Evolutionary conservation across 1,140 invertebrate genomes (phyloP).

Genomic region (Heliothis virescens): DNA sequence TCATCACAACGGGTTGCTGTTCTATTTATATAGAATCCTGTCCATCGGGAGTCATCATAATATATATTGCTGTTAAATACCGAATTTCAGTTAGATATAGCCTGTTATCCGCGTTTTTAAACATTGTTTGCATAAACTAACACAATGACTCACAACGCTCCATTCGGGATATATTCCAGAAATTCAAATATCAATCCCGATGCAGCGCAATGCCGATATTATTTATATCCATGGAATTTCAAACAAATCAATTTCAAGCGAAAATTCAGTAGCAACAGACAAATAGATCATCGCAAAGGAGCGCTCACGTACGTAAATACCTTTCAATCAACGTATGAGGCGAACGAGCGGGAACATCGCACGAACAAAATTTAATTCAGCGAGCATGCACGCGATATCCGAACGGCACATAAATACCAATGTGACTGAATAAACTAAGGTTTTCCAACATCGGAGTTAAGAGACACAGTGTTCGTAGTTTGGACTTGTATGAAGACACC

Average conservation of each 20-base stretch:
- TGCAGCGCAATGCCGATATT: slow-evolving; percentile 28
- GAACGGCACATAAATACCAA: slow-evolving; percentile 62
- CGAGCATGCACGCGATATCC: slow-evolving; percentile 59
- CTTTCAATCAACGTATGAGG: slow-evolving; percentile 70
- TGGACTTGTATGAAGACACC: slow-evolving; percentile 34
- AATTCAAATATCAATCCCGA: slow-evolving; percentile 16
- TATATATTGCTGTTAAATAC: too few relatives aligned
- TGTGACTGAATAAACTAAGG: slow-evolving; percentile 54
- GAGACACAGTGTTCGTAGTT: slow-evolving; percentile 43
- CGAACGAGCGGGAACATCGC: slow-evolving; percentile 53
- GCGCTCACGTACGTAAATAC: slow-evolving; percentile 63
- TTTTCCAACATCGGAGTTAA: slow-evolving; percentile 27
- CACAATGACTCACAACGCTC: background rate
- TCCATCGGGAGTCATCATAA: too few relatives aligned
- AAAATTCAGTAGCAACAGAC: slow-evolving; percentile 26
- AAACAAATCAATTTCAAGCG: slow-evolving; percentile 40
- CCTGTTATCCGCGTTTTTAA: background rate
- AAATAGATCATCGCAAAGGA: slow-evolving; percentile 58
- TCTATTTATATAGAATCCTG: too few relatives aligned
- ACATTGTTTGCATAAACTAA: background rate
- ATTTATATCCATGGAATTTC: slow-evolving; percentile 18
- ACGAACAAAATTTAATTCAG: slow-evolving; percentile 63
- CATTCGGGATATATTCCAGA: slow-evolving; percentile 6
- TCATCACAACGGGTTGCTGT: too few relatives aligned
- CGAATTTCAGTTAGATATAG: background rate